Base-by-base conservation (phyloP, 2,113 vertebrate species). In the Aleadryas rufinucha region DNA sequence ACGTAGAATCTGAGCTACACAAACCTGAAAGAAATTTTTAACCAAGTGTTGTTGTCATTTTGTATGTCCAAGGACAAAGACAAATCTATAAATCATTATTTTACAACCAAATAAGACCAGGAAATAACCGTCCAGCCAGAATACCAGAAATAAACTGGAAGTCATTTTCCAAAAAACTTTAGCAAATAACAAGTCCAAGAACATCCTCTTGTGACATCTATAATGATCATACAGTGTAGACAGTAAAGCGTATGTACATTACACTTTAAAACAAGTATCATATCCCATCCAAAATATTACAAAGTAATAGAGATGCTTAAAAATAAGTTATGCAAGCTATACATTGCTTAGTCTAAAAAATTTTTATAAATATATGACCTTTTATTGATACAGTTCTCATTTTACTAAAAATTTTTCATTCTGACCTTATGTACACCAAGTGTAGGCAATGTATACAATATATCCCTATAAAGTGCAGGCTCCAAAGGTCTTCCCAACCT, bases 381-480 rank as follows among this genome's bases (percentile, higher is more conserved):
- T 22, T 33, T 47, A 75, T 2, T 45, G 20, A 56, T 35, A 39
- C 0, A 68, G 27, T 4, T 79, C 49, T 54, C 11, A 7, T 37
- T 93, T 82, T 42, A 76, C 6, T 22, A 71, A n/a, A 57, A 63
- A 8, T 37, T 53, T 87, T 90, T 76, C 41, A 92, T 87, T 95
- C 98, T 90, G 91, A 99, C 99, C 99, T 99, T 99, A 79, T 99
- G 99, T 57, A 99, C 99, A 56, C 98, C 99, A 20, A 99, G 97
- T 50, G 97, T 83, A 61, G 99, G 99, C 74, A 99, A 97, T 6
- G 98, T 98, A 96, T 98, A 99, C 47, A 99, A 96, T 83, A 99
- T 96, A 69, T 99, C 98, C 31, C 97, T 98, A 75, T 97, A 98
- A 75, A 99, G 75, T 5, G 15, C 39, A 37, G 98, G 98, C 59